These are phyloP conservation scores for Drosophila jambulina DNA, from an alignment of 1,140 invertebrate genomes.

Conservation along the genomic window DNA sequence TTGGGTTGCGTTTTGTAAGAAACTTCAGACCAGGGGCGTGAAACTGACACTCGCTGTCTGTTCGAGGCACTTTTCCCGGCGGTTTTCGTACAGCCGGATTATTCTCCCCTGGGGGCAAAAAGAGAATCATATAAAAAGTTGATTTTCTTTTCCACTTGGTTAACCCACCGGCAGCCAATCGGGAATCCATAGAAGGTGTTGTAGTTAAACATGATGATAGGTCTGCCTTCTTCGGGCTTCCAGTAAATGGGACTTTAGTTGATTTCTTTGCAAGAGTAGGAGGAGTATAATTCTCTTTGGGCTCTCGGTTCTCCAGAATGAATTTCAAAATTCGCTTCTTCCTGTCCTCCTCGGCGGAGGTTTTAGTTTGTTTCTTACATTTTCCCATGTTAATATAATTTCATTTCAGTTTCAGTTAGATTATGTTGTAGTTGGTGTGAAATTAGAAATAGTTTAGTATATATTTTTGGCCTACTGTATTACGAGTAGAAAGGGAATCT, in stretches of 20 bases:
- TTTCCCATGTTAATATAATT: slow-evolving; percentile 1
- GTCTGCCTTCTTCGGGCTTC: background rate
- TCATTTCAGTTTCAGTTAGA: background rate
- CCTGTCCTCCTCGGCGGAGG: slow-evolving; percentile 3
- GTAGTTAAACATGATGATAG: slow-evolving; percentile 1
- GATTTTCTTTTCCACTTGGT: background rate
- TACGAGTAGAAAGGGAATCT: slow-evolving; percentile 73
- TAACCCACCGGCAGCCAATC: slow-evolving; percentile 9
- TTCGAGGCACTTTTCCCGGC: slow-evolving; percentile 45
- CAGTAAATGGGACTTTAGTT: too few relatives aligned
- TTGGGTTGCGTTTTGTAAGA: slow-evolving; percentile 30
- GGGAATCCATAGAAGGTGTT: background rate
- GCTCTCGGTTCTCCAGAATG: slow-evolving; percentile 9
- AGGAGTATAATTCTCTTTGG: background rate
- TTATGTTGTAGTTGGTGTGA: background rate
- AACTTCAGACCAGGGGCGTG: slow-evolving; percentile 54
- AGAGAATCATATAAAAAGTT: too few relatives aligned
- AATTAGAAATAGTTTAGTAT: background rate
- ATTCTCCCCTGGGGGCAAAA: slow-evolving; percentile 9
- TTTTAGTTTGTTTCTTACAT: background rate
- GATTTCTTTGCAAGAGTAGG: background rate
- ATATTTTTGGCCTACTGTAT: slow-evolving; percentile 29
- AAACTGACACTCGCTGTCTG: slow-evolving; percentile 63
- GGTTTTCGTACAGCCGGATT: slow-evolving; percentile 16
- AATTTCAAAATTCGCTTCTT: slow-evolving; percentile 26